These are phyloP conservation scores for Poeciliopsis presidionis DNA, from an alignment of 2,797 vertebrate species.

Conservation along the genomic window DNA sequence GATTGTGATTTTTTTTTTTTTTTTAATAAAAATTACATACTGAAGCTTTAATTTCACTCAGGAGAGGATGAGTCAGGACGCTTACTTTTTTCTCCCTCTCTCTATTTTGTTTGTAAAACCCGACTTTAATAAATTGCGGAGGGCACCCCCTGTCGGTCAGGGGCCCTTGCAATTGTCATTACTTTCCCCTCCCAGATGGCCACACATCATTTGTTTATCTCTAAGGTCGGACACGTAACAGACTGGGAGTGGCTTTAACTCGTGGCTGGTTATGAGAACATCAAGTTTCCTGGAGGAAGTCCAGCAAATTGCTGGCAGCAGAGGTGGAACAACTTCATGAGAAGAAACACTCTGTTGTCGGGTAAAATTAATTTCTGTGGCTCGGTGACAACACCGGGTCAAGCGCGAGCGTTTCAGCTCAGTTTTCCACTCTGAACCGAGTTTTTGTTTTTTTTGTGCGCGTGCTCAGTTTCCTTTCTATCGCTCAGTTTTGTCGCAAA, in stretches of 20 bases:
- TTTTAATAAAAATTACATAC: no score
- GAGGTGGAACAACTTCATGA: not conserved
- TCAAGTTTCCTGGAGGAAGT: not conserved
- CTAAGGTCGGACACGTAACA: no score
- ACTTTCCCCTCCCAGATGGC: not conserved
- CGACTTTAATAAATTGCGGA: no score
- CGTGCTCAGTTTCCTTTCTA: not conserved
- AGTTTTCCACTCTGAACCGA: not conserved
- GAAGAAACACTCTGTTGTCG: no score
- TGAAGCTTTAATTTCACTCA: no score
- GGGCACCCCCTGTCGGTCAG: no score
- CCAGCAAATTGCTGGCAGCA: not conserved
- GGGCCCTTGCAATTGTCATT: no score
- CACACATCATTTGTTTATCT: not conserved
- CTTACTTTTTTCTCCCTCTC: no score
- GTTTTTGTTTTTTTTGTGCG: not conserved
- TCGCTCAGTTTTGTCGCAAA: not conserved
- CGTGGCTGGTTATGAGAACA: not conserved
- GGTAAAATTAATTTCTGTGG: not conserved
- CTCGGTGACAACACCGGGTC: not conserved
- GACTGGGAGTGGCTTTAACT: not conserved
- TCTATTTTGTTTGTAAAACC: no score
- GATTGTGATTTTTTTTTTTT: no score
- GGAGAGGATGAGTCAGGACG: no score
- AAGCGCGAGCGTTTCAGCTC: not conserved